Evolutionary conservation across 2,113 vertebrate species (phyloP).

Genomic region (Pleuronectes platessa): DNA sequence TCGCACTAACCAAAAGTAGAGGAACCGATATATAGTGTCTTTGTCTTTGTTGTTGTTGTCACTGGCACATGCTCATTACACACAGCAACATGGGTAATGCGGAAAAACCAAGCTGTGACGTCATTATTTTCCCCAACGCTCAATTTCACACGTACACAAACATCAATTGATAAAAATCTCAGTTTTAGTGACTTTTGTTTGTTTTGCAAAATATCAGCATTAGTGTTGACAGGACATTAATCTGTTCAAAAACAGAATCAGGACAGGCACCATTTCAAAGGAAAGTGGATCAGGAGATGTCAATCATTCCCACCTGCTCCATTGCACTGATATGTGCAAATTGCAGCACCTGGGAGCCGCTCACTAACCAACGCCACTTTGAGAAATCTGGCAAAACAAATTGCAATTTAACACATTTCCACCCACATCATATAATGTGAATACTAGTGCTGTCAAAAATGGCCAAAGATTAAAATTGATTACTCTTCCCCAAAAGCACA

Average conservation of each 20-base stretch:
- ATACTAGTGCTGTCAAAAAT: background rate
- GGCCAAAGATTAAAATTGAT: background rate
- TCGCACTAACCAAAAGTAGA: too few species aligned
- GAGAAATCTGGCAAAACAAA: background rate
- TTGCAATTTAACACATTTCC: background rate
- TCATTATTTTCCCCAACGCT: too few species aligned
- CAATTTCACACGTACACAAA: too few species aligned
- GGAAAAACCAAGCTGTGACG: too few species aligned
- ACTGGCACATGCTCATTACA: too few species aligned
- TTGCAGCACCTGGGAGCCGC: background rate
- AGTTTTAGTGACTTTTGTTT: too few species aligned
- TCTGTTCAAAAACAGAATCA: background rate
- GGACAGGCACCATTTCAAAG: conserved; percentile 16
- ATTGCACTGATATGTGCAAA: conserved; percentile 15
- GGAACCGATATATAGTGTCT: too few species aligned
- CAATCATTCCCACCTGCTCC: background rate
- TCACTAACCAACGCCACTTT: background rate
- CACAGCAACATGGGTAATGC: too few species aligned
- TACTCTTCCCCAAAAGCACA: background rate
- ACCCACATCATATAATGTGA: background rate
- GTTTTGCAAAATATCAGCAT: too few species aligned
- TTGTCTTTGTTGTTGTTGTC: too few species aligned
- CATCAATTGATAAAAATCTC: too few species aligned
- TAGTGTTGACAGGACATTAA: background rate
- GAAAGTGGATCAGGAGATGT: conserved; percentile 12